Percentiles rank a stretch among this genome's conserved stretches.
Conservation (phyloP, 2,797 vertebrate genomes). For the Tapirus indicus region DNA sequence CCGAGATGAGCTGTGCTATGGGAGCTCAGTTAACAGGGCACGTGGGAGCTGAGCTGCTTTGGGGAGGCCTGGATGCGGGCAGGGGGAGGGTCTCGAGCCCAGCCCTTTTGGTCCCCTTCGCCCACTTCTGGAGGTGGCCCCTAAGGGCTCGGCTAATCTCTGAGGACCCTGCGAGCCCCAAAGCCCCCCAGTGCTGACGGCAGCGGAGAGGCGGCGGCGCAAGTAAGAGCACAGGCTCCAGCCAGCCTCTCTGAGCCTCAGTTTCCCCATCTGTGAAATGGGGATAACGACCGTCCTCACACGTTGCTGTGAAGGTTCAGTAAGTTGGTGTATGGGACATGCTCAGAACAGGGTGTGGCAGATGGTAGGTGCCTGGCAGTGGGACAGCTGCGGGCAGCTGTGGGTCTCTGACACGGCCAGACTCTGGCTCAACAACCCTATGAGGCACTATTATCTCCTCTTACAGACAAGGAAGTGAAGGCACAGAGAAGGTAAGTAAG, state of each 20-base stretch:
- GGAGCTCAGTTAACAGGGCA: neutral
- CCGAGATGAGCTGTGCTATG: neutral
- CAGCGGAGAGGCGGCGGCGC: neutral
- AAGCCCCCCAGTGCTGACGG: too few species aligned
- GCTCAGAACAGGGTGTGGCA: neutral
- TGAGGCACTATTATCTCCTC: neutral
- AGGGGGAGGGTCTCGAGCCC: too few species aligned
- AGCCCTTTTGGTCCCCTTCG: neutral
- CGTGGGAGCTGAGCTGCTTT: neutral
- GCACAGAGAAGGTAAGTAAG: neutral
- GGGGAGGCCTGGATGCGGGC: neutral
- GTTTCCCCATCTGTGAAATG: neutral
- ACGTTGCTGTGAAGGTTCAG: neutral
- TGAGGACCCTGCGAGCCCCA: neutral
- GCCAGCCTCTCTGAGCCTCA: neutral
- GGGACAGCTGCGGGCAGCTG: neutral
- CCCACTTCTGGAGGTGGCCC: neutral
- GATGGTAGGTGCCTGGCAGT: neutral
- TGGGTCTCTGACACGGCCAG: neutral
- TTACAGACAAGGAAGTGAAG: neutral
- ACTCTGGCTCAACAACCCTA: neutral
- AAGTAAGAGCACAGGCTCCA: neutral
- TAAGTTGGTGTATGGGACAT: neutral
- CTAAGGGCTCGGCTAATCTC: neutral
- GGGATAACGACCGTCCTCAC: neutral